phyloP scores from a whole-genome alignment of 2,888 invertebrate species.

The Philaethria dido region DNA sequence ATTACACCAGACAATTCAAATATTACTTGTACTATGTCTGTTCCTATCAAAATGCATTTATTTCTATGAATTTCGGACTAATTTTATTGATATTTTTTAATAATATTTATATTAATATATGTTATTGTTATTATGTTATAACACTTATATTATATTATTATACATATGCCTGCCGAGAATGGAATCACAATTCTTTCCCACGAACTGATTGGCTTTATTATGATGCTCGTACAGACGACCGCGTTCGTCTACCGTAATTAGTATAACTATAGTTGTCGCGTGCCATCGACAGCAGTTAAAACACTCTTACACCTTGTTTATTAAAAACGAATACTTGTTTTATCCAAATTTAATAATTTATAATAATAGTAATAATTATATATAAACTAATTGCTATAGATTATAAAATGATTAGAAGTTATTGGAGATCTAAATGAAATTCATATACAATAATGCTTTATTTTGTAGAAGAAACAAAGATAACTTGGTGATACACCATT shows the following conservation, averaged over 20 bases:
- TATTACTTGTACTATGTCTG: slow-evolving; percentile 48
- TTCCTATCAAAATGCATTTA: not conserved
- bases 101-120: not conserved
- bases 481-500: not conserved
- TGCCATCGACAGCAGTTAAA: slow-evolving; percentile 60
- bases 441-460: not conserved
- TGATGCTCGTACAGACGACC: slow-evolving; percentile 57
- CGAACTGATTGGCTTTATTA: slow-evolving; percentile 58
- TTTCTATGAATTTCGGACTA: not conserved
- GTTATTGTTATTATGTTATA: not conserved
- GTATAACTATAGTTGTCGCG: slow-evolving; percentile 68
- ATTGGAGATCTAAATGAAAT: too few relatives aligned
- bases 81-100: not conserved
- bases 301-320: slow-evolving; percentile 48
- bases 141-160: not conserved
- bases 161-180: slow-evolving; percentile 40
- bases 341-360: not conserved
- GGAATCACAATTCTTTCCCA: slow-evolving; percentile 63
- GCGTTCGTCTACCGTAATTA: slow-evolving; percentile 66
- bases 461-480: not conserved
- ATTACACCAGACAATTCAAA: slow-evolving; percentile 60
- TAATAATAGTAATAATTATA: not conserved
- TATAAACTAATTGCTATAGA: too few relatives aligned
- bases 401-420: too few relatives aligned
- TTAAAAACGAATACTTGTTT: slow-evolving; percentile 7